Evolutionary conservation across 2,113 vertebrate genomes (phyloP).

Genomic region (Chroicocephalus ridibundus): DNA sequence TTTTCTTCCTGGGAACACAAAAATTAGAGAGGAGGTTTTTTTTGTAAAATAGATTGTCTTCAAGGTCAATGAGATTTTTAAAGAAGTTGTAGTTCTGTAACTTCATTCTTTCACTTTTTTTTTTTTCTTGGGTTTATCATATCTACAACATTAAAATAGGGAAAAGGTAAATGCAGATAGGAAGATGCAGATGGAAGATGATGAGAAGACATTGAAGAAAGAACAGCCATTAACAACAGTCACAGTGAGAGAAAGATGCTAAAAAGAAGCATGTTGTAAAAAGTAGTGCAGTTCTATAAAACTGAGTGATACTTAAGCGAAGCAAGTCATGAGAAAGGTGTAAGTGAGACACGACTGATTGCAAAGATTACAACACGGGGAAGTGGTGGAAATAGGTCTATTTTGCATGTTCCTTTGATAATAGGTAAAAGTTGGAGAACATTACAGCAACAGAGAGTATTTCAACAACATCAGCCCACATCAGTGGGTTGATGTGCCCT

Average conservation of each 20-base stretch:
- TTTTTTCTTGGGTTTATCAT: background rate
- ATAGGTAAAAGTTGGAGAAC: background rate
- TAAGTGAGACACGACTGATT: background rate
- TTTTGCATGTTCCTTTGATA: background rate
- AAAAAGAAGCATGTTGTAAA: background rate
- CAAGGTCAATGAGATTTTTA: background rate
- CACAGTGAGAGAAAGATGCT: background rate
- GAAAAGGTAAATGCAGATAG: background rate
- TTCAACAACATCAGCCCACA: no score
- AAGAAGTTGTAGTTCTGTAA: background rate
- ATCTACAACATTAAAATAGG: background rate
- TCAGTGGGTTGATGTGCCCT: background rate
- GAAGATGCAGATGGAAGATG: background rate
- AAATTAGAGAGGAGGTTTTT: background rate
- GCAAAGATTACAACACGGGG: fast-evolving
- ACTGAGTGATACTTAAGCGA: background rate
- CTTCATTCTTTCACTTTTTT: background rate
- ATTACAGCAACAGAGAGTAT: background rate
- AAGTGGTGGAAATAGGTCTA: background rate
- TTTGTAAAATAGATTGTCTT: background rate
- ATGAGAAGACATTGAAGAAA: background rate
- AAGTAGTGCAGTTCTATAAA: background rate
- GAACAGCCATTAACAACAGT: background rate
- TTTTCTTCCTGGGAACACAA: background rate
- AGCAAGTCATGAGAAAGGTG: fast-evolving